Percentiles rank a stretch among this genome's conserved stretches.
phyloP scores from a whole-genome alignment of 2,797 vertebrate species.

The Channa striata region DNA sequence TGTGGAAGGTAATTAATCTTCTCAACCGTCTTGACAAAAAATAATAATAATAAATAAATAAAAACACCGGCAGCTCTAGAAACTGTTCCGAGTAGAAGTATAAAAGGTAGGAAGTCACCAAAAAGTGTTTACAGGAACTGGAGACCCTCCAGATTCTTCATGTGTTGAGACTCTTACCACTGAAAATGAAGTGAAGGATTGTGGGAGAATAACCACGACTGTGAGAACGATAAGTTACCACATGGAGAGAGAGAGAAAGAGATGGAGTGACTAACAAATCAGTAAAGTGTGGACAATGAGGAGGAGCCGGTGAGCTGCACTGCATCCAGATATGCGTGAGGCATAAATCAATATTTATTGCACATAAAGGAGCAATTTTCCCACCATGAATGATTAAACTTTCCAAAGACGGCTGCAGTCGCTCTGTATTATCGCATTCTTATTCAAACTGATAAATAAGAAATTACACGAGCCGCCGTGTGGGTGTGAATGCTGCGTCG shows the following conservation, averaged over 20 bases:
- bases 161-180: not conserved
- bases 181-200: slow-evolving; percentile 34
- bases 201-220: slow-evolving; percentile 38
- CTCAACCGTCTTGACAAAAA: too few relatives aligned
- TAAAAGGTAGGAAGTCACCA: slow-evolving; percentile 28
- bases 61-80: slow-evolving; percentile 16
- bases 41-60: too few relatives aligned
- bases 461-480: slow-evolving; percentile 60
- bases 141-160: slow-evolving; percentile 22
- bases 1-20: slow-evolving; percentile 14
- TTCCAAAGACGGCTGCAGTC: slow-evolving; percentile 68
- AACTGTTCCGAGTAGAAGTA: not conserved
- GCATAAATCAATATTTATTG: slow-evolving; percentile 86
- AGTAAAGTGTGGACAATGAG: slow-evolving; percentile 64
- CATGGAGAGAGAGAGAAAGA: slow-evolving; percentile 13
- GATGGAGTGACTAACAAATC: slow-evolving; percentile 61
- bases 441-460: slow-evolving; percentile 77
- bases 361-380: slow-evolving; percentile 85
- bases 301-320: slow-evolving; percentile 42
- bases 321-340: slow-evolving; percentile 78
- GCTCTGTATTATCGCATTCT: slow-evolving; percentile 64
- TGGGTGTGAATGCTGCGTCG: slow-evolving; percentile 38
- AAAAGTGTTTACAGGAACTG: not conserved
- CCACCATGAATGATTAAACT: slow-evolving; percentile 83
- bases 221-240: slow-evolving; percentile 45